A percentile compares a stretch with the other conserved stretches of the same genome.
Evolutionary conservation across 2,113 vertebrate species (phyloP).

Genomic region (Oriolus oriolus): DNA sequence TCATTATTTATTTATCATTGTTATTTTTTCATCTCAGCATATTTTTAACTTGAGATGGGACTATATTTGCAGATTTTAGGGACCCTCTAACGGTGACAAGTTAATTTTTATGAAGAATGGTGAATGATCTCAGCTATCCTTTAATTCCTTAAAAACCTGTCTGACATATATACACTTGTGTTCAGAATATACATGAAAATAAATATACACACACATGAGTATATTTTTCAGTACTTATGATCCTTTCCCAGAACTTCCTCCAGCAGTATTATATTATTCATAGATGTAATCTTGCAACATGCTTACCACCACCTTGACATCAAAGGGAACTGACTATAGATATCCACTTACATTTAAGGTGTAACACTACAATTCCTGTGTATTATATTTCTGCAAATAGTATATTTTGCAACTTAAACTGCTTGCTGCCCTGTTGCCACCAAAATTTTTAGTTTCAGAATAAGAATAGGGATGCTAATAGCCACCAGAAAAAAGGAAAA

Average conservation of each 20-base stretch:
- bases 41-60: not conserved
- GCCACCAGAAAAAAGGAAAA: not conserved
- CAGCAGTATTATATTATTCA: not conserved
- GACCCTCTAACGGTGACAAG: not conserved
- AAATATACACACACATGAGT: not conserved
- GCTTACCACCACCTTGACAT: not conserved
- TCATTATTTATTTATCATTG: not conserved
- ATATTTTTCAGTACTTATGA: not conserved
- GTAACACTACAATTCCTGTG: not conserved
- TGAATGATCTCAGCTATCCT: not conserved
- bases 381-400: not conserved
- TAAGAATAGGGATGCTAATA: not conserved
- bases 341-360: not conserved
- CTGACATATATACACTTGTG: not conserved
- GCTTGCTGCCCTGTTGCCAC: not conserved
- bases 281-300: not conserved
- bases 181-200: not conserved
- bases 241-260: not conserved
- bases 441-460: not conserved
- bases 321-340: not conserved
- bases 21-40: not conserved
- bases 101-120: not conserved
- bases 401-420: not conserved
- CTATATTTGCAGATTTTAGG: not conserved
- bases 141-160: not conserved